Percentiles rank a stretch among this genome's conserved stretches.
These are phyloP conservation scores for Pan paniscus DNA, from an alignment of 2,113 vertebrate genomes.

Conservation along the genomic window DNA sequence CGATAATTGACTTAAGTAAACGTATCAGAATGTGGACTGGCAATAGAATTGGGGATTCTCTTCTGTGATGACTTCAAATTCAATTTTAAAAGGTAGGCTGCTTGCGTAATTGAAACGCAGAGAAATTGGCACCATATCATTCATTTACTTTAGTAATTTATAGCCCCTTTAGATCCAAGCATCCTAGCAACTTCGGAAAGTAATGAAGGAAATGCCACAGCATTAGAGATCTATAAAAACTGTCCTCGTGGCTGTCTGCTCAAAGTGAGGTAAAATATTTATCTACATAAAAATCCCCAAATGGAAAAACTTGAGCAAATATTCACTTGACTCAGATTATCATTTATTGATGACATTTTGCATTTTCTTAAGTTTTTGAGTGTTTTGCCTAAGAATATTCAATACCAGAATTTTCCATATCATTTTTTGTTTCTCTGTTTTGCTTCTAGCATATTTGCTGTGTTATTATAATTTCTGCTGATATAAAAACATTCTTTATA, in stretches of 20 bases:
- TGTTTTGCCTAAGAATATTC: background rate
- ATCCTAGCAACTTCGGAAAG: conserved; percentile 19
- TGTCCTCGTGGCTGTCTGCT: background rate
- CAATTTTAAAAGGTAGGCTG: conserved; percentile 47
- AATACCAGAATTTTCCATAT: background rate
- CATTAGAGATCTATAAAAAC: background rate
- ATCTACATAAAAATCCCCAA: background rate
- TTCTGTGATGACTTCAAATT: conserved; percentile 58
- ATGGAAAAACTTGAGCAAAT: background rate
- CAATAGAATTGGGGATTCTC: conserved; percentile 37
- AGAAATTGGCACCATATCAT: conserved; percentile 10
- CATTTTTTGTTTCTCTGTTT: conserved; percentile 15
- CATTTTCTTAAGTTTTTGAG: conserved; percentile 7
- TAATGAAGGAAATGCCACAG: background rate
- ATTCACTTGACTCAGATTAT: conserved; percentile 3
- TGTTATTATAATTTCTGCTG: background rate
- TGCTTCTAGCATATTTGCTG: background rate
- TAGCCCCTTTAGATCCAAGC: background rate
- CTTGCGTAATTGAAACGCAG: conserved; percentile 29
- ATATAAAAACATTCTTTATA: background rate
- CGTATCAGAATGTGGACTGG: conserved; percentile 66
- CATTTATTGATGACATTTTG: background rate
- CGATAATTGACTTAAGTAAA: conserved; percentile 75
- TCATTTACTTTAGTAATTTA: conserved; percentile 60
- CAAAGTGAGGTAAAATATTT: conserved; percentile 18